A percentile compares a stretch with the other conserved stretches of the same genome.
Evolutionary conservation across 2,113 vertebrate genomes (phyloP).

Genomic region (Apus apus): DNA sequence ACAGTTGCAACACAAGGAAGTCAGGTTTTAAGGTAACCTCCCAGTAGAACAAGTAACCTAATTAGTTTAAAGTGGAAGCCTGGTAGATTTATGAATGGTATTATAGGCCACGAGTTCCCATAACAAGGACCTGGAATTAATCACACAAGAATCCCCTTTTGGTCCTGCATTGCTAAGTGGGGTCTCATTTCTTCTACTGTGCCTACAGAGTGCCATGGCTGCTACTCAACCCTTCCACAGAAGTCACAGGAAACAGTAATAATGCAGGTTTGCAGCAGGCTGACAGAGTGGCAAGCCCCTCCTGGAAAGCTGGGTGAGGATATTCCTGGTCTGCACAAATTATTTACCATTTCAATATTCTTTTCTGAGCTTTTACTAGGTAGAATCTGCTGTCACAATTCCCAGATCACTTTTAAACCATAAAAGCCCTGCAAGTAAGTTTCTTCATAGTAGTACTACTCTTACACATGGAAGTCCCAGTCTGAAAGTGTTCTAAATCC

Average conservation of each 20-base stretch:
- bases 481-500: background rate
- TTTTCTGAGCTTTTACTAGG: background rate
- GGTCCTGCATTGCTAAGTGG: background rate
- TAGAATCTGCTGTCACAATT: background rate
- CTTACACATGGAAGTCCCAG: background rate
- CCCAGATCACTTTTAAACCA: background rate
- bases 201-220: background rate
- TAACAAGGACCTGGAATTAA: background rate
- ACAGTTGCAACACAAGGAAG: background rate
- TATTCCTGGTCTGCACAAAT: background rate
- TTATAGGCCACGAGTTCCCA: background rate
- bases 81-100: background rate
- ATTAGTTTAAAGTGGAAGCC: conserved; percentile 22
- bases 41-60: conserved; percentile 13
- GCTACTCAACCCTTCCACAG: background rate
- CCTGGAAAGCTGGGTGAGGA: background rate
- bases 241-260: background rate
- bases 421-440: background rate
- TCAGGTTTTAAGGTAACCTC: conserved; percentile 5
- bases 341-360: background rate
- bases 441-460: background rate
- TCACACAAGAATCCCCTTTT: background rate
- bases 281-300: background rate
- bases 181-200: background rate
- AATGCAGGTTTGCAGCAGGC: background rate